Conservation (phyloP, 2,888 invertebrate species). For the Caenorhabditis doughertyi region DNA sequence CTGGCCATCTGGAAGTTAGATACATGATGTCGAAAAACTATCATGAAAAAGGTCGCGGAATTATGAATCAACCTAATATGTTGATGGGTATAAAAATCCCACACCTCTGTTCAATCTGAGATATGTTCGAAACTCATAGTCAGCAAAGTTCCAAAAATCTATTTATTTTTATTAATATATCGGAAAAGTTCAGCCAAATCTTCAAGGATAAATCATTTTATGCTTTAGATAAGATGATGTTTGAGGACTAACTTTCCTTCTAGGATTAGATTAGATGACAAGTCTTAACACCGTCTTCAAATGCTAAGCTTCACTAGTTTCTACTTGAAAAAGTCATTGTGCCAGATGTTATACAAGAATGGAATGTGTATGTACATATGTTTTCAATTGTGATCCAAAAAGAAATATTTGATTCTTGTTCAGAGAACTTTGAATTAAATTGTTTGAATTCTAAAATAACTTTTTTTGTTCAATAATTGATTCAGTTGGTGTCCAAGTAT, state of each 20-base stretch:
- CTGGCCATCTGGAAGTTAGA: too few relatives aligned
- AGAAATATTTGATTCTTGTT: conserved; percentile 3
- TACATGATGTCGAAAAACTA: too few relatives aligned
- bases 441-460: neutral
- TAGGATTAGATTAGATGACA: conserved; percentile 9
- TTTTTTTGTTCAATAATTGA: conserved; percentile 7
- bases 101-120: too few relatives aligned
- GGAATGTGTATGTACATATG: too few relatives aligned
- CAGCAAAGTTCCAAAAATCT: neutral
- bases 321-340: neutral
- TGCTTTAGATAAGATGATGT: conserved; percentile 4
- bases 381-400: neutral
- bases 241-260: conserved; percentile 1
- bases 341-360: neutral
- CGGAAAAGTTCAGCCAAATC: neutral
- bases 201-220: conserved; percentile 1
- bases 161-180: conserved; percentile 3
- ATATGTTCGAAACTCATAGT: neutral
- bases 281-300: neutral
- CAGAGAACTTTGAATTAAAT: neutral
- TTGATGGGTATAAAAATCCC: too few relatives aligned
- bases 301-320: neutral
- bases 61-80: too few relatives aligned
- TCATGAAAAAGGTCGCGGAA: too few relatives aligned
- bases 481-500: neutral